Conservation (phyloP, 2,797 vertebrate species). For the Poecilia gillii region DNA sequence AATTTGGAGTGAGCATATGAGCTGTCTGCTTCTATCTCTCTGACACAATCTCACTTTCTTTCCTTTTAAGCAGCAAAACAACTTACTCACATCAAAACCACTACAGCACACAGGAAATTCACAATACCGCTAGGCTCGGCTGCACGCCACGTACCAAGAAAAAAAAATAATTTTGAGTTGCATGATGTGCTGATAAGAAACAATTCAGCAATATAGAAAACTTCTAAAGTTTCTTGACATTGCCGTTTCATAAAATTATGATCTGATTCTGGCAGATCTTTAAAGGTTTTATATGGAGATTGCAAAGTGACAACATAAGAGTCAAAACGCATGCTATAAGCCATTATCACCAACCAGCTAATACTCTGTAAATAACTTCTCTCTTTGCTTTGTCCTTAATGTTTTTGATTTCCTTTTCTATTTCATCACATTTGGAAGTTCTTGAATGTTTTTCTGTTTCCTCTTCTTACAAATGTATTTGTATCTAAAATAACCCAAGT, state of each 20-base stretch:
- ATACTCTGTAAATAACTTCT: background rate
- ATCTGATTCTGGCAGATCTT: background rate
- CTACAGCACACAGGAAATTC: slow-evolving; percentile 50
- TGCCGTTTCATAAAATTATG: background rate
- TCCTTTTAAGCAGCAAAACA: slow-evolving; percentile 52
- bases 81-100: slow-evolving; percentile 45
- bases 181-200: slow-evolving; percentile 20
- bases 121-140: slow-evolving; percentile 25
- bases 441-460: background rate
- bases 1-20: slow-evolving; percentile 7
- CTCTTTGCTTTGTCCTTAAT: too few species aligned
- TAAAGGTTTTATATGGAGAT: background rate
- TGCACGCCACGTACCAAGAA: slow-evolving; percentile 7
- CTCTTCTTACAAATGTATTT: background rate
- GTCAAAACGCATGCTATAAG: background rate
- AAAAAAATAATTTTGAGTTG: slow-evolving; percentile 1
- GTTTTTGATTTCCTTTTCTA: background rate
- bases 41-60: slow-evolving; percentile 48
- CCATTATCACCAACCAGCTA: background rate
- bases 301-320: background rate
- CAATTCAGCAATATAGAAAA: background rate
- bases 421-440: background rate
- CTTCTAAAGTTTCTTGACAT: background rate
- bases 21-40: slow-evolving; percentile 16
- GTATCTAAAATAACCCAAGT: background rate